phyloP scores from a whole-genome alignment of 2,888 invertebrate genomes.

The Zelleria hepariella region DNA sequence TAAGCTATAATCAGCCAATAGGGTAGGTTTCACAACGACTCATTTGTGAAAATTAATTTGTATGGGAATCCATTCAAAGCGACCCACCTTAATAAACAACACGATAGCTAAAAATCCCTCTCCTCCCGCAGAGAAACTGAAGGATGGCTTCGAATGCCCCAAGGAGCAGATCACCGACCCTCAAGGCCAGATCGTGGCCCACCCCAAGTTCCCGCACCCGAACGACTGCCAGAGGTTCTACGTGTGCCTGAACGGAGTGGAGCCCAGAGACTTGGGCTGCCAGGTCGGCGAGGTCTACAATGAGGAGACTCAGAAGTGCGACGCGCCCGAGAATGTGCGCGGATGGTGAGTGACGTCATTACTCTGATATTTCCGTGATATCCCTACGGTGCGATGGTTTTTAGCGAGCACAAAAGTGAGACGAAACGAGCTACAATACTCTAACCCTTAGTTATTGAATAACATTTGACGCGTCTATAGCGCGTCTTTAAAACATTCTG shows the following conservation, averaged over 20 bases:
- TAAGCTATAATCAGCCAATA: no score
- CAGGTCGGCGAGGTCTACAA: conserved; percentile 93
- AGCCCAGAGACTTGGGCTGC: conserved; percentile 91
- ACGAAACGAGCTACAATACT: background rate
- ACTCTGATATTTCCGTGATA: conserved; percentile 27
- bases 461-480: no score
- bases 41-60: no score
- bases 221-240: conserved; percentile 93
- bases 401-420: no score
- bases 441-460: no score
- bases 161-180: conserved; percentile 75
- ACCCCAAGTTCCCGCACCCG: conserved; percentile 89
- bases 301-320: conserved; percentile 86
- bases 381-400: no score
- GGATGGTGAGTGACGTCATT: conserved; percentile 79
- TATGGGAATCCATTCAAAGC: no score
- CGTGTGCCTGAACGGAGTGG: conserved; percentile 88
- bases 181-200: conserved; percentile 81
- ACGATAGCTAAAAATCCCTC: background rate
- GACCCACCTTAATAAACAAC: background rate
- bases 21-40: no score
- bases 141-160: conserved; percentile 90
- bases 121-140: conserved; percentile 75
- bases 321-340: conserved; percentile 90
- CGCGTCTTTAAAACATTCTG: no score